These are phyloP conservation scores for Hippasteria phrygiana DNA, from an alignment of 53 echinoderm and acorn worm genomes.

Conservation along the genomic window DNA sequence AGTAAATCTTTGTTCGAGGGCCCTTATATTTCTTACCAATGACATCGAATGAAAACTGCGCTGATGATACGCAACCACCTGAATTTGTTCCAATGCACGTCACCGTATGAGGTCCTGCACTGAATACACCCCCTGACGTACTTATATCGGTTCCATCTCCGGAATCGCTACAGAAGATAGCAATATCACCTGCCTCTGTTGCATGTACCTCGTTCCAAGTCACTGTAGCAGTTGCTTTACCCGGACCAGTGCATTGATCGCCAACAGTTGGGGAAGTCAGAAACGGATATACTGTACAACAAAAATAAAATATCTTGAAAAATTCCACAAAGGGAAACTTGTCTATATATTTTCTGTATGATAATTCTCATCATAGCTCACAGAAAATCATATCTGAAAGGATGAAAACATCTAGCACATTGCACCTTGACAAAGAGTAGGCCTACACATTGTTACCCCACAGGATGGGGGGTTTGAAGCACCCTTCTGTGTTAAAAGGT, in stretches of 20 bases:
- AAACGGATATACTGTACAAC: not conserved
- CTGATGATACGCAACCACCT: not conserved
- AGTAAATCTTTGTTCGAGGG: too few relatives aligned
- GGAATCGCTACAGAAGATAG: not conserved
- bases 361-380: not conserved
- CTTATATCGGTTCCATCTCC: slow-evolving; percentile 1
- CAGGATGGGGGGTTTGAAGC: too few relatives aligned
- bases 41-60: not conserved
- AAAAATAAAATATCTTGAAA: too few relatives aligned
- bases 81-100: not conserved
- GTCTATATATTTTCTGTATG: too few relatives aligned
- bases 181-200: not conserved
- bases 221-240: not conserved
- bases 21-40: not conserved
- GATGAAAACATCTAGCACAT: too few relatives aligned
- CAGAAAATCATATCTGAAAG: not conserved
- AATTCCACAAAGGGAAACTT: too few relatives aligned
- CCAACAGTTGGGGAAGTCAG: not conserved
- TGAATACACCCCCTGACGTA: not conserved
- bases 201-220: not conserved
- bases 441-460: too few relatives aligned
- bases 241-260: slow-evolving; percentile 7
- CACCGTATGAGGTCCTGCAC: not conserved
- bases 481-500: too few relatives aligned
- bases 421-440: too few relatives aligned